These are phyloP conservation scores for Euleptes europaea DNA, from an alignment of 2,113 vertebrate genomes.

Conservation along the genomic window DNA sequence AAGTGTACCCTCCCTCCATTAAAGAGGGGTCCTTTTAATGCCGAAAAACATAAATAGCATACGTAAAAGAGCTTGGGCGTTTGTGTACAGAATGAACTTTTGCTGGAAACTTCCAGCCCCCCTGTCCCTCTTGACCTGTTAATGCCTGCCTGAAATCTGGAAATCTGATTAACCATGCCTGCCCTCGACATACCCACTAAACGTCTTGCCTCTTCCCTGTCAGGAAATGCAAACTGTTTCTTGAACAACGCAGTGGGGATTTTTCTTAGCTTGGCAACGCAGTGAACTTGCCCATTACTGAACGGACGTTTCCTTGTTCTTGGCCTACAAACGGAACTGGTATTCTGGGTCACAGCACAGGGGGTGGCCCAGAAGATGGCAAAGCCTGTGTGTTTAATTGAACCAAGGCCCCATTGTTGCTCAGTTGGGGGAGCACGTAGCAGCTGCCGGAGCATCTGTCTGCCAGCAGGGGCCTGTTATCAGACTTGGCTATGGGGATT, in stretches of 20 bases:
- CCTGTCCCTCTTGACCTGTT: neutral
- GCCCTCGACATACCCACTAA: neutral
- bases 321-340: slow-evolving; percentile 6
- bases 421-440: slow-evolving; percentile 1
- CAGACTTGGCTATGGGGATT: slow-evolving; percentile 22
- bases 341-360: slow-evolving; percentile 10
- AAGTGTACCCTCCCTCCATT: neutral
- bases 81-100: neutral
- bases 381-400: slow-evolving; percentile 3
- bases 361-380: neutral
- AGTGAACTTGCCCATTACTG: neutral
- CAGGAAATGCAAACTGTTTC: neutral
- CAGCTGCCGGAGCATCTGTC: slow-evolving; percentile 28
- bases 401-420: neutral
- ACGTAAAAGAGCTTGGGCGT: neutral
- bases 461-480: slow-evolving; percentile 26
- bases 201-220: neutral
- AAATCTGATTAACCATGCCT: neutral
- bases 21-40: neutral
- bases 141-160: neutral
- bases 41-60: neutral
- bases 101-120: neutral
- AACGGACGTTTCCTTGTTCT: neutral
- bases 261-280: neutral
- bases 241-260: neutral